These are phyloP conservation scores for Anarsia innoxiella DNA, from an alignment of 2,888 invertebrate genomes.

Conservation along the genomic window DNA sequence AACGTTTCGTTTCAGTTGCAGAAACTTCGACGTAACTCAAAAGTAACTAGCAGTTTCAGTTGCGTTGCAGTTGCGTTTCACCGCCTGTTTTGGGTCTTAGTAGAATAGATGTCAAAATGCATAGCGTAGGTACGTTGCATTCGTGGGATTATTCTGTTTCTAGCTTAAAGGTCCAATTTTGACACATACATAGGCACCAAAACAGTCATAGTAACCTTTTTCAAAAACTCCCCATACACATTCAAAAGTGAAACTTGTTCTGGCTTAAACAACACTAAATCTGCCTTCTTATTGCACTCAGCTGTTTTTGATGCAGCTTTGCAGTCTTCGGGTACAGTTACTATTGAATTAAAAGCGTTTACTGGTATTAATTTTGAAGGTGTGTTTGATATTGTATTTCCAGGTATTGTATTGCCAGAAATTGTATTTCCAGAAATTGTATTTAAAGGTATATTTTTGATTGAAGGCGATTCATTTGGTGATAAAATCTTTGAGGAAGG, in stretches of 20 bases:
- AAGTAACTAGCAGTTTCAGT: too few species aligned
- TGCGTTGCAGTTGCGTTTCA: too few species aligned
- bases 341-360: too few species aligned
- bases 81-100: not conserved
- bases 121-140: not conserved
- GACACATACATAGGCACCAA: constrained; percentile 23
- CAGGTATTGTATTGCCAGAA: not conserved
- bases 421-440: not conserved
- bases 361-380: too few species aligned
- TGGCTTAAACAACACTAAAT: constrained; percentile 4
- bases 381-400: not conserved
- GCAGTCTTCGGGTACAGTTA: too few species aligned
- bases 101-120: too few species aligned
- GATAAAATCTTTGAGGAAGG: not conserved
- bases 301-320: too few species aligned
- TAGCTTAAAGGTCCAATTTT: constrained; percentile 21
- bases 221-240: not conserved
- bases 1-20: too few species aligned
- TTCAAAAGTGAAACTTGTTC: not conserved
- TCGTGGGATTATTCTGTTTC: not conserved
- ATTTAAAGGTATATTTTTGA: not conserved
- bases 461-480: too few species aligned
- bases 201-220: constrained; percentile 4
- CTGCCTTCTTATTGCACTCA: too few species aligned
- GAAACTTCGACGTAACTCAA: too few species aligned